These are phyloP conservation scores for Aricia artaxerxes DNA, from an alignment of 2,888 invertebrate species.

Conservation along the genomic window DNA sequence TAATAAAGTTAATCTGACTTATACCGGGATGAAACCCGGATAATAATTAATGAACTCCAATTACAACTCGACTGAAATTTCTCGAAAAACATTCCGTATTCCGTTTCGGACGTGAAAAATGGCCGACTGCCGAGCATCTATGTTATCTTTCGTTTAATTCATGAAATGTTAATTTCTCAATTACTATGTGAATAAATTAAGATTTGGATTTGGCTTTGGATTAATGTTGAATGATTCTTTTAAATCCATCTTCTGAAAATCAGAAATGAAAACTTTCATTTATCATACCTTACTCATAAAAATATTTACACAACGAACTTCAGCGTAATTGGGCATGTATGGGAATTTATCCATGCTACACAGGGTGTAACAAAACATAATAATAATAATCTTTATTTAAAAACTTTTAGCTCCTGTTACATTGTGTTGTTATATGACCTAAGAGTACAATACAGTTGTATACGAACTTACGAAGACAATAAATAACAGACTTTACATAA, in stretches of 20 bases:
- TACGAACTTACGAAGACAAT: too few relatives aligned
- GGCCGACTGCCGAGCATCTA: background rate
- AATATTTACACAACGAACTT: too few relatives aligned
- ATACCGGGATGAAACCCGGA: background rate
- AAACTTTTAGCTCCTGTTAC: too few relatives aligned
- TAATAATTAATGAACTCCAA: slow-evolving; percentile 1
- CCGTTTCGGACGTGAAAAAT: background rate
- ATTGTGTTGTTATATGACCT: too few relatives aligned
- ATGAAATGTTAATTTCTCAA: slow-evolving; percentile 6
- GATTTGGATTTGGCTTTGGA: background rate
- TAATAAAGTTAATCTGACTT: background rate
- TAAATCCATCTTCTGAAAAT: background rate
- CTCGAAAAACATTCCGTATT: background rate
- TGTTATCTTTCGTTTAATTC: background rate
- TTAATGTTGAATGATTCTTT: background rate
- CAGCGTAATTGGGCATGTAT: too few relatives aligned
- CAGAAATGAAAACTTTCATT: background rate
- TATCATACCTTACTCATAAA: too few relatives aligned
- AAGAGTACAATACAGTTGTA: too few relatives aligned
- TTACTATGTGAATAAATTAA: slow-evolving; percentile 1
- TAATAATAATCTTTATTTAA: too few relatives aligned
- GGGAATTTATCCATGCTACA: too few relatives aligned
- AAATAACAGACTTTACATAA: too few relatives aligned
- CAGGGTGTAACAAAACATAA: too few relatives aligned
- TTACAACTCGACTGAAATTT: background rate